Conservation (phyloP, 2,797 vertebrate genomes). For the Macrochelys suwanniensis region DNA sequence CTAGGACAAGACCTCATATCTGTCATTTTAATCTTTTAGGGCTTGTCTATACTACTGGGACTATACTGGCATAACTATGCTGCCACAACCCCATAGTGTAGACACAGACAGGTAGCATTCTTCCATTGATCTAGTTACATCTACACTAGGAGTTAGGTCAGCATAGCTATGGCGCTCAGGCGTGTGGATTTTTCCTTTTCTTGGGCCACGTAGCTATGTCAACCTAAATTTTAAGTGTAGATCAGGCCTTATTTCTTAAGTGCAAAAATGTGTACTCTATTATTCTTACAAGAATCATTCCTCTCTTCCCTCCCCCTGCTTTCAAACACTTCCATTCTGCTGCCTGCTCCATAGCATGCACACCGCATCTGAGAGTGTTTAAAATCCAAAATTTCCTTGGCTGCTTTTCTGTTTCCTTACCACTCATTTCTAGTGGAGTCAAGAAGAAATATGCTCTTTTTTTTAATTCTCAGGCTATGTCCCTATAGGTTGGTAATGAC, state of each 20-base stretch:
- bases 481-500: not conserved
- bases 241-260: slow-evolving; percentile 61
- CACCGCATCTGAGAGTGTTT: not conserved
- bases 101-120: not conserved
- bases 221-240: not conserved
- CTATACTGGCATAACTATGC: not conserved
- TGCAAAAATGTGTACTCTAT: slow-evolving; percentile 63
- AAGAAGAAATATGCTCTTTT: slow-evolving; percentile 19
- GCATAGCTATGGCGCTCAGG: not conserved
- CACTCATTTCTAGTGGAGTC: not conserved
- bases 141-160: not conserved
- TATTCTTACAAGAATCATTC: slow-evolving; percentile 48
- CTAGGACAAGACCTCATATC: slow-evolving; percentile 69
- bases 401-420: slow-evolving; percentile 29
- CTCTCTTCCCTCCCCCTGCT: slow-evolving; percentile 11
- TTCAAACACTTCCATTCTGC: not conserved
- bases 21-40: slow-evolving; percentile 60
- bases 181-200: not conserved
- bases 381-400: slow-evolving; percentile 46
- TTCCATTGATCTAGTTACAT: not conserved
- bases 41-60: not conserved
- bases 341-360: not conserved
- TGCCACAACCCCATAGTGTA: not conserved
- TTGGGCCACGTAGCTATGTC: not conserved
- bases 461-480: slow-evolving; percentile 8